Evolutionary conservation across 2,888 invertebrate species (phyloP).

Genomic region (Schizaphis graminum): DNA sequence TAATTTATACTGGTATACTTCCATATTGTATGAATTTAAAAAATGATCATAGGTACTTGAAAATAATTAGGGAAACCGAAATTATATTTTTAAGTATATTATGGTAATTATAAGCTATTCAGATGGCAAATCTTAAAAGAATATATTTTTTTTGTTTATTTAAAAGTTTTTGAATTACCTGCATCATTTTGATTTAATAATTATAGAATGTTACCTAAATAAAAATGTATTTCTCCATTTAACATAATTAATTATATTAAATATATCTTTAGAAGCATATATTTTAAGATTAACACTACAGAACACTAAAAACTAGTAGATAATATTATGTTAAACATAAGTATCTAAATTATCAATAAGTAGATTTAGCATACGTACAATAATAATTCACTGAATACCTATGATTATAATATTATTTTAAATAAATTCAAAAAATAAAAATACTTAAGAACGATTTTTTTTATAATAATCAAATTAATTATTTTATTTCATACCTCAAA

Average conservation of each 20-base stretch:
- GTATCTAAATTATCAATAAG: not conserved
- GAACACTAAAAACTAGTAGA: not conserved
- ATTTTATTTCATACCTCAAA: not conserved
- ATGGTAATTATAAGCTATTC: not conserved
- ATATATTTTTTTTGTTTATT: not conserved
- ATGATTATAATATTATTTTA: not conserved
- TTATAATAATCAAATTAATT: not conserved
- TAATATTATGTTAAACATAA: conserved; percentile 4
- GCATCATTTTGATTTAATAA: not conserved
- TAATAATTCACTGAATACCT: not conserved
- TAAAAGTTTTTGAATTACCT: not conserved
- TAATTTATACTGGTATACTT: not conserved
- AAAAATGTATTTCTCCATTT: not conserved
- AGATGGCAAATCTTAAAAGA: not conserved
- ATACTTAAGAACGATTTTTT: not conserved
- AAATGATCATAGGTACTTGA: not conserved
- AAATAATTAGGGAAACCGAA: not conserved
- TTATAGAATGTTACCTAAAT: not conserved
- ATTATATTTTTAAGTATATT: not conserved
- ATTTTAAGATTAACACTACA: not conserved
- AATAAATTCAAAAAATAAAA: not conserved
- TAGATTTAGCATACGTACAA: not conserved
- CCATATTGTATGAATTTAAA: not conserved
- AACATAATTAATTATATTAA: not conserved
- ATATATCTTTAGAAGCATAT: not conserved